Evolutionary conservation across 2,888 invertebrate genomes (phyloP).

Genomic region (Calameuta filiformis): DNA sequence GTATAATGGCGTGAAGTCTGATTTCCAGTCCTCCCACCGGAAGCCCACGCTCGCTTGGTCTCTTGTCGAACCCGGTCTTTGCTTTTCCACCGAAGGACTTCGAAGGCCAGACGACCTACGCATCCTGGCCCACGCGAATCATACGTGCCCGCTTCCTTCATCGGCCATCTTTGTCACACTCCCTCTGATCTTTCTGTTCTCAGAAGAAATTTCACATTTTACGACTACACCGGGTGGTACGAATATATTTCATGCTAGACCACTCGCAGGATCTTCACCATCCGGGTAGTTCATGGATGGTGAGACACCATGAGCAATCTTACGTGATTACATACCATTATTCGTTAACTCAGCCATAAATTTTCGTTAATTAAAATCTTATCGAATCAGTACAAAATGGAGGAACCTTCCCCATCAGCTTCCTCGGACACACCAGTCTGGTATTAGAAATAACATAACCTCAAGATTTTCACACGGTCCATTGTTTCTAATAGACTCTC

Average conservation of each 20-base stretch:
- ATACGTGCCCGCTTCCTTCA: background rate
- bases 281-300: background rate
- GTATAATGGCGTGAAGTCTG: constrained; percentile 31
- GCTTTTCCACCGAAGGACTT: constrained; percentile 47
- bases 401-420: background rate
- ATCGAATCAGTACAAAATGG: background rate
- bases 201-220: constrained; percentile 2
- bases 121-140: constrained; percentile 38
- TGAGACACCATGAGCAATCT: background rate
- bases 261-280: background rate
- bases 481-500: background rate
- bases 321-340: background rate
- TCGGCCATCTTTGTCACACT: background rate
- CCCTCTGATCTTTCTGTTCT: background rate
- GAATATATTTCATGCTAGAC: background rate
- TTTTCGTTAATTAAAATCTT: background rate
- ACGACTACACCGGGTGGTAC: background rate
- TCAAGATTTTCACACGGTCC: background rate
- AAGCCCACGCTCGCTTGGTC: constrained; percentile 38
- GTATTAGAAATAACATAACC: background rate
- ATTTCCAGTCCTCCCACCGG: constrained; percentile 44
- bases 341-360: background rate
- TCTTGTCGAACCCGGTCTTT: constrained; percentile 33
- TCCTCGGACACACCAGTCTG: background rate
- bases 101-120: constrained; percentile 53